Percentiles rank a stretch among this genome's conserved stretches.
These are phyloP conservation scores for Amorpha juglandis DNA, from an alignment of 2,888 invertebrate genomes.

Conservation along the genomic window DNA sequence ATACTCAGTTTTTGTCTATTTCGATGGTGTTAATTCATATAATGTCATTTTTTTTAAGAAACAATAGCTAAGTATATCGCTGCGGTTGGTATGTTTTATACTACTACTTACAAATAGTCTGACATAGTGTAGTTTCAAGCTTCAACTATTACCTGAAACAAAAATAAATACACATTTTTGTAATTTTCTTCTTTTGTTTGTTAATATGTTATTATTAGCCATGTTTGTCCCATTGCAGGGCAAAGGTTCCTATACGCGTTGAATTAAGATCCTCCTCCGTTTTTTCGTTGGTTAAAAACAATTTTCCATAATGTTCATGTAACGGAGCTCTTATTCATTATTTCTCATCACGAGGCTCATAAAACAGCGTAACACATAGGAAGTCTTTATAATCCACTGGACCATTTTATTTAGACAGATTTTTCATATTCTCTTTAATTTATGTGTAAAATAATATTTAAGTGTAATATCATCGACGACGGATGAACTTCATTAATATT, in stretches of 20 bases:
- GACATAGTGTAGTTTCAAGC: not conserved
- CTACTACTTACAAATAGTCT: not conserved
- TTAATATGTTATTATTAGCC: too few species aligned
- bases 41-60: too few species aligned
- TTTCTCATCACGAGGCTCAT: not conserved
- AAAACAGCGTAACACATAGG: not conserved
- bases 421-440: not conserved
- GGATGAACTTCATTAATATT: slow-evolving; percentile 16
- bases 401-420: not conserved
- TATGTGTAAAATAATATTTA: slow-evolving; percentile 5
- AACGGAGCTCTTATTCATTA: not conserved
- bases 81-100: too few species aligned
- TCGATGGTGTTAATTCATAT: too few species aligned
- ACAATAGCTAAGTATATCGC: too few species aligned
- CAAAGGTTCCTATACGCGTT: too few species aligned
- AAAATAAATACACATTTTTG: too few species aligned
- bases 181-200: too few species aligned
- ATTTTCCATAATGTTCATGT: not conserved
- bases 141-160: slow-evolving; percentile 12
- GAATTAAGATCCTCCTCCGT: too few species aligned
- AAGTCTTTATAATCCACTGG: not conserved
- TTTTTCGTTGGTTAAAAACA: too few species aligned
- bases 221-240: too few species aligned
- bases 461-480: slow-evolving; percentile 5
- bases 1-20: too few species aligned